Base-by-base conservation (phyloP, 2,888 invertebrate genomes). In the Saturnia japonica region DNA sequence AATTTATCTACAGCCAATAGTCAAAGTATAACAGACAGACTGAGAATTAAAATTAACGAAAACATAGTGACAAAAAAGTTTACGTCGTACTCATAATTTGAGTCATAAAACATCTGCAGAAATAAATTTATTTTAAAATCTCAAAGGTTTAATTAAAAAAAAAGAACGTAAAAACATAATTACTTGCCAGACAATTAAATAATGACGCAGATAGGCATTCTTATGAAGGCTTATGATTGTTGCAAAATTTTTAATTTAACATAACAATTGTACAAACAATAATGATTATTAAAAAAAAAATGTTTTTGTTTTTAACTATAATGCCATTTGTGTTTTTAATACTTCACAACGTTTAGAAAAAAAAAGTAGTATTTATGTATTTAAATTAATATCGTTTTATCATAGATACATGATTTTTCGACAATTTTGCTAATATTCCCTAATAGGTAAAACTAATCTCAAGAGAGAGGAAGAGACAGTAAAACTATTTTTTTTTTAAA, bases 101-200 rank as follows among this genome's bases (percentile, higher is more conserved):
- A 34, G 34, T 34, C 34, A 22, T 11, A 8, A 22, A 54, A 22
- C 2, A 22, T 22, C 54, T 6, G 4, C 14, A 25, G 12, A 60
- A 16, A 28, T 60, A 12, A n/a, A 28, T 60, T 1, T 54, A 22
- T 54, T 9, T 22, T n/a, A 22, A 7, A 19, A 54, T 54, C 7
- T 54, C 25, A 9, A 4, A 60, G 28, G 28, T 54, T 54, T 22
- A 1, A 22, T 54, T 22, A 54, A 54, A 11, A 54, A 51, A n/a
- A n/a, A 51, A 51, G 7, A 54, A n/a, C 57, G 14, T 60, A 60
- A 60, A 60, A 60, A 28, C 16, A 60, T 60, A 60, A 60, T 60
- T 28, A 60, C 57, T 51, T 6, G 1, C 4, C 19, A 28, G 57
- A 14, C 57, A 14, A 60, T 60, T 60, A 60, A 60, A 25, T 14